These are phyloP conservation scores for Dinoponera quadriceps DNA, from an alignment of 1,140 invertebrate species.

Conservation along the genomic window DNA sequence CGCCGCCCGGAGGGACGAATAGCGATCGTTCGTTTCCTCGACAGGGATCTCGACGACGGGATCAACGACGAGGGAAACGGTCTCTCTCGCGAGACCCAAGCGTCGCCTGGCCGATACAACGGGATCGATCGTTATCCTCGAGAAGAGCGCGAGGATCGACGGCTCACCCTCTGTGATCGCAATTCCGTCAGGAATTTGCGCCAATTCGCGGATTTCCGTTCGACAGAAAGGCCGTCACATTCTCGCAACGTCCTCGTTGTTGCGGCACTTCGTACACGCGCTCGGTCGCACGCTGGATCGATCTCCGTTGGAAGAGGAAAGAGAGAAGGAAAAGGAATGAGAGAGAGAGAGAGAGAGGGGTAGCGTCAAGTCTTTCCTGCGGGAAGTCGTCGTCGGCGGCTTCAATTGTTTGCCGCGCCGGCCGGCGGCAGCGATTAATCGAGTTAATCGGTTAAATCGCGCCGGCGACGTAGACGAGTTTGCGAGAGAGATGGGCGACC, in stretches of 20 bases:
- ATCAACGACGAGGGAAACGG: conserved; percentile 2
- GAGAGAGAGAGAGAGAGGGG: neutral
- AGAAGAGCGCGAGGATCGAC: conserved; percentile 30
- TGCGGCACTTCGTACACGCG: neutral
- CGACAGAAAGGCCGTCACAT: conserved; percentile 2
- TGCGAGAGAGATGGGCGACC: conserved; percentile 16
- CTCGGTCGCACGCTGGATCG: neutral
- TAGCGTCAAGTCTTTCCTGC: conserved; percentile 1
- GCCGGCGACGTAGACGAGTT: neutral
- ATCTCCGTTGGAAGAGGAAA: conserved; percentile 1
- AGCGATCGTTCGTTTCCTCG: conserved; percentile 26
- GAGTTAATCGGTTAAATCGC: conserved; percentile 29
- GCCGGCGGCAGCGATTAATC: neutral
- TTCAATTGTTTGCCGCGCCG: neutral
- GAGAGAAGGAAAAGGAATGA: too few species aligned
- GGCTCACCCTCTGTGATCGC: conserved; percentile 13
- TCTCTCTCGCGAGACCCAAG: neutral
- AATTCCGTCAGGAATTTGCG: conserved; percentile 10
- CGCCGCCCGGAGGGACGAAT: neutral
- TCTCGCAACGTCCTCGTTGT: conserved; percentile 21
- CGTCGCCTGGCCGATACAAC: conserved; percentile 3
- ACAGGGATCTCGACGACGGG: neutral
- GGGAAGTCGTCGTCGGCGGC: neutral
- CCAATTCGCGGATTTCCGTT: conserved; percentile 31
- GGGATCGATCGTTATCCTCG: conserved; percentile 21